phyloP scores from a whole-genome alignment of 1,140 invertebrate species.

The Apolygus lucorum region DNA sequence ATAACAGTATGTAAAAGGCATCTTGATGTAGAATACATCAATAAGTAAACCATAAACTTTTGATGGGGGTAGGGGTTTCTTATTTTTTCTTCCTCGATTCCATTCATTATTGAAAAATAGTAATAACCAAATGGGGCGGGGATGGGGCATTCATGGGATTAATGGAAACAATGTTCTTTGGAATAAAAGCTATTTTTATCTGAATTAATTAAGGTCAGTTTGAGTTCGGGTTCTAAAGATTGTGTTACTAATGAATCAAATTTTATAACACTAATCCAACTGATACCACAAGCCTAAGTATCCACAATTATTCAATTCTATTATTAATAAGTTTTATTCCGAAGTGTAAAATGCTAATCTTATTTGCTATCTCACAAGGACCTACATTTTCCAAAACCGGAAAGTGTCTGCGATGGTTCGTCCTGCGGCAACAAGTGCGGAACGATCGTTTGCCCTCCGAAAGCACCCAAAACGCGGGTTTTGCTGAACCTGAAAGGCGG shows the following conservation, averaged over 20 bases:
- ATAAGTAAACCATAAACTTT: too few relatives aligned
- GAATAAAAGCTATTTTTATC: too few relatives aligned
- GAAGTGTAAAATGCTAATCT: not conserved
- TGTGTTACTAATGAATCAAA: not conserved
- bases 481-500: constrained; percentile 20
- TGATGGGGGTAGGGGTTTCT: too few relatives aligned
- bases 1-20: too few relatives aligned
- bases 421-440: not conserved
- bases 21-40: too few relatives aligned
- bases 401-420: not conserved
- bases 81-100: too few relatives aligned
- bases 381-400: not conserved
- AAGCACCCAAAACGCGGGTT: not conserved
- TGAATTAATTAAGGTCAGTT: not conserved
- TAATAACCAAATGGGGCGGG: too few relatives aligned
- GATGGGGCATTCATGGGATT: too few relatives aligned
- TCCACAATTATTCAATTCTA: not conserved
- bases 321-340: not conserved
- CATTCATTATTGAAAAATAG: too few relatives aligned
- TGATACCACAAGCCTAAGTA: not conserved
- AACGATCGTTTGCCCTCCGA: not conserved
- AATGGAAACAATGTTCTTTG: too few relatives aligned
- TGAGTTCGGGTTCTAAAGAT: not conserved
- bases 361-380: not conserved
- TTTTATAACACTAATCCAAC: not conserved